Base-by-base conservation (phyloP, 2,113 vertebrate genomes). In the Megalops atlanticus region DNA sequence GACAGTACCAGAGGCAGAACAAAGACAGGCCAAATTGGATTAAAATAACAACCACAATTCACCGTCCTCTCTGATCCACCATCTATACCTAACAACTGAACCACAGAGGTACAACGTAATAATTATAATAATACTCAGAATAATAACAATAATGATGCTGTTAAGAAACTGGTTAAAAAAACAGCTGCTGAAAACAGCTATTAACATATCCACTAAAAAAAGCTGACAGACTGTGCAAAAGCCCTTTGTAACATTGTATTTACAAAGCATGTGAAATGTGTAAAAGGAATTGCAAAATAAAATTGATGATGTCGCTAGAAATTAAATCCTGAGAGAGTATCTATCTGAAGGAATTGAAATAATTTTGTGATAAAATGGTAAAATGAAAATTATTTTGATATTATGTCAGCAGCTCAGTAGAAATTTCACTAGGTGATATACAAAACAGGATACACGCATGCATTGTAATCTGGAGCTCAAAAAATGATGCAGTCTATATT, bases 21-120 rank as follows among this genome's bases (percentile, higher is more conserved):
- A 83, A 79, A 74, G 69, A 39, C 74, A 80, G 80, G 84, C 85
- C 79, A 85, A 2, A 36, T 77, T 83, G 81, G 81, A 89, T 83
- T 80, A 81, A 85, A 85, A 86, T 77, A 74, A 85, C 83, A 80
- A 80, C 54, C 8, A 38, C 6, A 41, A 27, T 41, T 74, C 39
- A 39, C n/a, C 38, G 18, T 31, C 14, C 69, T 27, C n/a, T 33
- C 69, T 33, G n/a, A 41, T 43, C n/a, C 43, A 52, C 2, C 12
- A 12, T 31, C 41, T 0, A 15, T 12, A 24, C 40, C 74, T 43
- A 41, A 43, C 21, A 33, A 45, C 27, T 31, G n/a, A n/a, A n/a
- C 24, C 14, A 33, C n/a, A 71, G 14, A 3, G 69, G 69, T 33
- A 71, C 14, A 27, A 10, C n/a, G 15, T 77, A 52, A 41, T 11